These are phyloP conservation scores for Gallinago stenura DNA, from an alignment of 2,797 vertebrate species.

Conservation along the genomic window DNA sequence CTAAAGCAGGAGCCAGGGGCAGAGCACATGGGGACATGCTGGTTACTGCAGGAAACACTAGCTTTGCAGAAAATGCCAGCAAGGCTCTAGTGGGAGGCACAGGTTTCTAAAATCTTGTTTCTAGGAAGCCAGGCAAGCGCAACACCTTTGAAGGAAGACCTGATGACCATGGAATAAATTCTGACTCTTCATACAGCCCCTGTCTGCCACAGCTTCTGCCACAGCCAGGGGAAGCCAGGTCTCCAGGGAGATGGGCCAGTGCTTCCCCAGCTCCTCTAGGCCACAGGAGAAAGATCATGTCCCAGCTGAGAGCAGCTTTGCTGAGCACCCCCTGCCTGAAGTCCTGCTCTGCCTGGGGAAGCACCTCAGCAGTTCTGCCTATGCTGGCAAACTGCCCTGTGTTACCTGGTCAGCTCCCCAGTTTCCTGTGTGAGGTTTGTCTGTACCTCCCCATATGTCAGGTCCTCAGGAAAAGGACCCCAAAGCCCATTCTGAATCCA, in stretches of 20 bases:
- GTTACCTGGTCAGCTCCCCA: background rate
- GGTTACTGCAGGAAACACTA: background rate
- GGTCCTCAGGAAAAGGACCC: background rate
- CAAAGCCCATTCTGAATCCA: background rate
- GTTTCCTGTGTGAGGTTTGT: fast-evolving
- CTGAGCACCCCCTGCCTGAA: background rate
- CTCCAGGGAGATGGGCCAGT: background rate
- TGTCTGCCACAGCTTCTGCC: background rate
- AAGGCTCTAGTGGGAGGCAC: background rate
- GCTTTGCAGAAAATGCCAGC: background rate
- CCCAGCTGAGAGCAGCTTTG: background rate
- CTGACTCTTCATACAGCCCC: background rate
- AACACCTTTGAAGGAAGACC: background rate
- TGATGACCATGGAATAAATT: background rate
- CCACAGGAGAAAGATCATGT: background rate
- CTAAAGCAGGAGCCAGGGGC: background rate
- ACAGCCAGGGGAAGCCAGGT: background rate
- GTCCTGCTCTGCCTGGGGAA: background rate
- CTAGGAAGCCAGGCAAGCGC: background rate
- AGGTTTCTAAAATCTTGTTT: background rate
- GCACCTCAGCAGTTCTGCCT: background rate
- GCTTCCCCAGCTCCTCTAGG: background rate
- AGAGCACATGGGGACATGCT: background rate
- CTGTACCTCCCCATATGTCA: background rate
- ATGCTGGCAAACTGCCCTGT: fast-evolving